These are phyloP conservation scores for Falco naumanni DNA, from an alignment of 2,797 vertebrate genomes.

Conservation along the genomic window DNA sequence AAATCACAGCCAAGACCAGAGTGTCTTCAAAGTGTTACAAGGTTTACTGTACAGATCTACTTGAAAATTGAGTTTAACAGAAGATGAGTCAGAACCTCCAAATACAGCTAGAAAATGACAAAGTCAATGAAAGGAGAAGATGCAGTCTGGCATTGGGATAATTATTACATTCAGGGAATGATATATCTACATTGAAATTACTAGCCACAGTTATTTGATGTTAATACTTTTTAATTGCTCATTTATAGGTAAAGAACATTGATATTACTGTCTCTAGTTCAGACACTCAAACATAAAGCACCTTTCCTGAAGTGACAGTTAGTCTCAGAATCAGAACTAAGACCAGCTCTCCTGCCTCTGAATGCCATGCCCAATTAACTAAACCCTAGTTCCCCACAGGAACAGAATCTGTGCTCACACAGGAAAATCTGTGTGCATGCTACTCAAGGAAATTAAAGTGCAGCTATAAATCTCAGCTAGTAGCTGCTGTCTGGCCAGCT, in stretches of 20 bases:
- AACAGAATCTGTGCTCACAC: slow-evolving; percentile 27
- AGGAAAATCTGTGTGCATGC: slow-evolving; percentile 46
- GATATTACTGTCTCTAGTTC: not conserved
- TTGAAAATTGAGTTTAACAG: slow-evolving; percentile 13
- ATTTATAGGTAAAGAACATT: slow-evolving; percentile 11
- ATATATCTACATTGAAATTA: not conserved
- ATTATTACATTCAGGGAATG: slow-evolving; percentile 4
- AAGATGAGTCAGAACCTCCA: slow-evolving; percentile 1
- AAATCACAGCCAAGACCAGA: not conserved
- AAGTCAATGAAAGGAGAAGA: not conserved
- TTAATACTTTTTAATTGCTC: slow-evolving; percentile 46
- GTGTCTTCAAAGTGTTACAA: not conserved
- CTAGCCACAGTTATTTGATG: not conserved
- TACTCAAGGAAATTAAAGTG: slow-evolving; percentile 63
- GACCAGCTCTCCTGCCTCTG: slow-evolving; percentile 37
- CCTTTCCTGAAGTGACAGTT: slow-evolving; percentile 12
- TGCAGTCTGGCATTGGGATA: not conserved
- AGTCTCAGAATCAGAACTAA: slow-evolving; percentile 11
- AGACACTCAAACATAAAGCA: not conserved
- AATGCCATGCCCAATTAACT: slow-evolving; percentile 61
- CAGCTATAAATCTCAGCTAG: slow-evolving; percentile 57
- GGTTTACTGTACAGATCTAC: not conserved
- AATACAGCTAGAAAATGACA: slow-evolving; percentile 6
- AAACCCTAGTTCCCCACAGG: slow-evolving; percentile 27
- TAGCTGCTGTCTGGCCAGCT: slow-evolving; percentile 57